These are phyloP conservation scores for Drepanosiphum platanoidis DNA, from an alignment of 2,888 invertebrate genomes.

Conservation along the genomic window DNA sequence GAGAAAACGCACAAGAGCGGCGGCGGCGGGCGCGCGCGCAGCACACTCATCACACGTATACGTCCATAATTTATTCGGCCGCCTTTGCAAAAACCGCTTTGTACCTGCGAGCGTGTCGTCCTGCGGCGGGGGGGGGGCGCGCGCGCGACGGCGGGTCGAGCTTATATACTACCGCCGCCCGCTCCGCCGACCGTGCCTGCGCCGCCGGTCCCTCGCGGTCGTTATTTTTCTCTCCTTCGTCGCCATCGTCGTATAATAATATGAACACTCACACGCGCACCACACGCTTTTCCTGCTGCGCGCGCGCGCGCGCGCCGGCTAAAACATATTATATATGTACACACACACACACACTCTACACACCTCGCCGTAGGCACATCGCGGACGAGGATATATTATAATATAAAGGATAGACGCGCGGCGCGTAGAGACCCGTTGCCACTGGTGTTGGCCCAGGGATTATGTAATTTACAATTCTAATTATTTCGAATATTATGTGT, in stretches of 20 bases:
- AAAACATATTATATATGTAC: background rate
- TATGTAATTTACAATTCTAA: slow-evolving; percentile 61
- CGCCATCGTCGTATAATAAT: background rate
- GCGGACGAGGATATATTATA: background rate
- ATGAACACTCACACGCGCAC: background rate
- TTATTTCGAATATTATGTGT: slow-evolving; percentile 50
- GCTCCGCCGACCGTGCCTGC: background rate
- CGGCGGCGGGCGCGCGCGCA: background rate
- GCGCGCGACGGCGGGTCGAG: background rate
- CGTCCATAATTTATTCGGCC: slow-evolving; percentile 43
- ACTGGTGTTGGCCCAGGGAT: slow-evolving; percentile 32
- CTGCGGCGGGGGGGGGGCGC: background rate
- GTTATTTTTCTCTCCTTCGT: background rate
- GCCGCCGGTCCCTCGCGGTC: background rate
- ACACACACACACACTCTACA: no score
- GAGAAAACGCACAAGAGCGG: background rate
- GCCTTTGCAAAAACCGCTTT: slow-evolving; percentile 47
- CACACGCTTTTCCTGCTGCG: background rate
- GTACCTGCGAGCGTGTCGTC: slow-evolving; percentile 26
- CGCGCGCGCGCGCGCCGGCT: background rate
- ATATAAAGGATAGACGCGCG: background rate
- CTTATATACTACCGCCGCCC: background rate
- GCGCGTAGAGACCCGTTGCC: background rate
- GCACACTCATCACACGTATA: background rate
- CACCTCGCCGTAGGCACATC: background rate